Percentiles rank a stretch among this genome's conserved stretches.
Conservation (phyloP, 2,888 invertebrate species). For the Anarsia innoxiella region DNA sequence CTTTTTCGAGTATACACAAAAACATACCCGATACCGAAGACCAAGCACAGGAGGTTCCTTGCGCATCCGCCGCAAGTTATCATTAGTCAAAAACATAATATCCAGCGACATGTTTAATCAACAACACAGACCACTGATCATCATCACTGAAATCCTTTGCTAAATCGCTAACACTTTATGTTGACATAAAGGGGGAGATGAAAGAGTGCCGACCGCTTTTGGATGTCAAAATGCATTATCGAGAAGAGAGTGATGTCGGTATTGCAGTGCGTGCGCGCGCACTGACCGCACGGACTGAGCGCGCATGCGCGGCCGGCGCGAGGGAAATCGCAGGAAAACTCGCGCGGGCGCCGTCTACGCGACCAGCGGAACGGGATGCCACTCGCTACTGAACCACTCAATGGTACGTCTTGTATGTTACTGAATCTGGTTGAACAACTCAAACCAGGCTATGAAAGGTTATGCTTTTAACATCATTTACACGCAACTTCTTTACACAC, state of each 20-base stretch:
- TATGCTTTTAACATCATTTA: too few relatives aligned
- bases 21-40: slow-evolving; percentile 63
- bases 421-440: too few relatives aligned
- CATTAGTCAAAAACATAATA: slow-evolving; percentile 73
- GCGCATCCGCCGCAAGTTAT: slow-evolving; percentile 66
- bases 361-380: slow-evolving; percentile 36
- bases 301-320: slow-evolving; percentile 29
- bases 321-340: slow-evolving; percentile 67
- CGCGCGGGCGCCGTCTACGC: slow-evolving; percentile 35
- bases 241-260: slow-evolving; percentile 25
- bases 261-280: slow-evolving; percentile 42
- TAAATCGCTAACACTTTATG: slow-evolving; percentile 42
- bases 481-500: too few relatives aligned
- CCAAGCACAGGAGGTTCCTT: slow-evolving; percentile 65
- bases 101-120: slow-evolving; percentile 56
- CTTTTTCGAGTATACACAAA: too few relatives aligned
- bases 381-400: background rate
- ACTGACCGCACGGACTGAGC: slow-evolving; percentile 43
- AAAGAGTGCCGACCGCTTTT: slow-evolving; percentile 24
- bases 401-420: too few relatives aligned
- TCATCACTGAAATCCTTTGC: slow-evolving; percentile 34
- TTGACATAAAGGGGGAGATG: slow-evolving; percentile 41
- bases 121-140: slow-evolving; percentile 33
- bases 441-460: too few relatives aligned
- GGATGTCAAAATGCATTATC: slow-evolving; percentile 71